Percentiles rank a stretch among this genome's conserved stretches.
phyloP scores from a whole-genome alignment of 2,888 invertebrate species.

The Trissolcus brochymenae region DNA sequence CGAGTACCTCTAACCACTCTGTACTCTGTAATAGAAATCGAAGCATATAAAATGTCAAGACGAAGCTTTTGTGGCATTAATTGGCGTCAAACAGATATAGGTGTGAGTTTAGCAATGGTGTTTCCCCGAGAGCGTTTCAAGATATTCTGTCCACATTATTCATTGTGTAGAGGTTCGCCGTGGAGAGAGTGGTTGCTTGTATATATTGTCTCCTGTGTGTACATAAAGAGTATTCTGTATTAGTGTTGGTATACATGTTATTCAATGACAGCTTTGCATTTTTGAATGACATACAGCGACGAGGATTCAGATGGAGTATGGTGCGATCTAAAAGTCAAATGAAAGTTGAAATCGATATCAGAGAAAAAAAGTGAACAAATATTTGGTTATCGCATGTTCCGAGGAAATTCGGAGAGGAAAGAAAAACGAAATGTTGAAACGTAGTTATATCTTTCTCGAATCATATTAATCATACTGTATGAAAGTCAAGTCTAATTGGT shows the following conservation, averaged over 20 bases:
- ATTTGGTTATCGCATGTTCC: not conserved
- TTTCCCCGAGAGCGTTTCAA: slow-evolving; percentile 26
- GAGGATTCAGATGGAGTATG: not conserved
- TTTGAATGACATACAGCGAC: not conserved
- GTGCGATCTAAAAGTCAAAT: slow-evolving; percentile 9
- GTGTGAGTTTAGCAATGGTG: slow-evolving; percentile 23
- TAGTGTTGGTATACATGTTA: slow-evolving; percentile 41
- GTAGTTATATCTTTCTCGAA: not conserved
- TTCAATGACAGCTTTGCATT: slow-evolving; percentile 30
- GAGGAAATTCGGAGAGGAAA: not conserved
- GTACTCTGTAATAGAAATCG: not conserved
- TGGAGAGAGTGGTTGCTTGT: slow-evolving; percentile 19
- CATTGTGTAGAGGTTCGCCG: slow-evolving; percentile 16
- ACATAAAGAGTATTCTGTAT: slow-evolving; percentile 41
- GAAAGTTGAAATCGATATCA: not conserved
- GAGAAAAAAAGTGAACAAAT: not conserved
- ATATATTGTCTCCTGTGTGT: slow-evolving; percentile 44
- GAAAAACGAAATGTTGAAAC: not conserved
- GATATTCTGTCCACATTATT: slow-evolving; percentile 31
- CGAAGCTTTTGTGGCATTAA: slow-evolving; percentile 25
- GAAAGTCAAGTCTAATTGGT: not conserved
- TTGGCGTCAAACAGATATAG: slow-evolving; percentile 41
- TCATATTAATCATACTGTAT: not conserved
- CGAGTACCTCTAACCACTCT: slow-evolving; percentile 20
- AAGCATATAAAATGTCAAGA: slow-evolving; percentile 49